A percentile compares a stretch with the other conserved stretches of the same genome.
These are phyloP conservation scores for Pangasius macronema DNA, from an alignment of 2,797 vertebrate species.

Conservation along the genomic window DNA sequence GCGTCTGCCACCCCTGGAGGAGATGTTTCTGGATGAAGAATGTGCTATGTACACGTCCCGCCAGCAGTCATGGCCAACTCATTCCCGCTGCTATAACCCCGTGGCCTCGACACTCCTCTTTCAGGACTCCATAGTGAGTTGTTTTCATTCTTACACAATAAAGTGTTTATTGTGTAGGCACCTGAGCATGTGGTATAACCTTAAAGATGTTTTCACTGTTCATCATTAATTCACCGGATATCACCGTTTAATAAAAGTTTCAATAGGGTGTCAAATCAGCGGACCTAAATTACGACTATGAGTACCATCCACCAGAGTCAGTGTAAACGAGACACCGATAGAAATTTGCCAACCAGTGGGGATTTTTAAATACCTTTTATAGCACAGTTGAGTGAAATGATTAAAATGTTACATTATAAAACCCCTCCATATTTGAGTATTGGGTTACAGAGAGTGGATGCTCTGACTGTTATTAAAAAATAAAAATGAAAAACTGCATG, in stretches of 20 bases:
- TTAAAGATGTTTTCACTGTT: not conserved
- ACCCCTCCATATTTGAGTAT: not conserved
- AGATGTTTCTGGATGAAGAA: constrained; percentile 75
- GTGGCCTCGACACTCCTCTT: constrained; percentile 69
- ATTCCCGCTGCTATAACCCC: constrained; percentile 72
- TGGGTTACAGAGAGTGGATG: not conserved
- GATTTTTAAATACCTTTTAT: not conserved
- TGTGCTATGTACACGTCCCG: constrained; percentile 70
- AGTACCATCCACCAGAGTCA: too few relatives aligned
- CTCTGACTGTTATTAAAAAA: too few relatives aligned
- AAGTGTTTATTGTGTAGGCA: not conserved
- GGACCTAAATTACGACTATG: too few relatives aligned
- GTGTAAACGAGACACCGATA: not conserved
- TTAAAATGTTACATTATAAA: not conserved
- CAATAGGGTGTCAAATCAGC: too few relatives aligned
- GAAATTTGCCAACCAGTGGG: not conserved
- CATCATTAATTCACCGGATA: not conserved
- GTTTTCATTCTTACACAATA: not conserved
- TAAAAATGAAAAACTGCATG: not conserved
- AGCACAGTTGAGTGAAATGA: not conserved
- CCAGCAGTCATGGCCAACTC: constrained; percentile 46
- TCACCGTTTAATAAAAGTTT: too few relatives aligned
- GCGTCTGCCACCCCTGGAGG: constrained; percentile 65
- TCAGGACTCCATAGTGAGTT: constrained; percentile 72
- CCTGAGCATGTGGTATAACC: not conserved